Base-by-base conservation (phyloP, 2,797 vertebrate species). In the Pogoniulus pusillus region DNA sequence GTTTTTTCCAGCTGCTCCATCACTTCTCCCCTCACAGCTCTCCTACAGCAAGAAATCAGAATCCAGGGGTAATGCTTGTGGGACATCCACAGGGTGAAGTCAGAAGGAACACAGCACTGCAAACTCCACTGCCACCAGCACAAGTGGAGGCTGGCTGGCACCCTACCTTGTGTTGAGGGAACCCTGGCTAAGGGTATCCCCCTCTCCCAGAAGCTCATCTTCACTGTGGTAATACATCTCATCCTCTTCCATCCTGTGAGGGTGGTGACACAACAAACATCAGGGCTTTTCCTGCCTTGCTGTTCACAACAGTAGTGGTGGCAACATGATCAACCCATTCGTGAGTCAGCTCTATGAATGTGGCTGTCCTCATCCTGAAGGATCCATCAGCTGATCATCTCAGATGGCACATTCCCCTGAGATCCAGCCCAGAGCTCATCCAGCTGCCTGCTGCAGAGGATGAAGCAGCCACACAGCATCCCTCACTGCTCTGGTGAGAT, bases 111-210 rank as follows among this genome's bases (percentile, higher is more conserved):
- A 79, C 68, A 63, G 72, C 92, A 94, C 87, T 8, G 82, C 92
- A 93, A 57, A 82, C 68, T 16, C 32, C 82, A 16, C 30, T 6
- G 68, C 53, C 69, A 59, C 27, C 91, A 85, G 85, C 91, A 87
- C 13, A 7, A 30, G 49, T 30, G 57, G 51, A 63, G 39, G 69
- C 80, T 47, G 5, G 16, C 24, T 1, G 26, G 45, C 51, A 24
- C 24, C 63, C 43, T 93, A 91, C 94, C 92, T 91, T 9, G 77
- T 85, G 35, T 47, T 85, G 54, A 96, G 82, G 29, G 89, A 97
- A 32, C 88, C 94, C 94, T 96, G 96, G 94, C 92, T 93, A 66
- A 89, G 91, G 90, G 91, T 74, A 24, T 96, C 92, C 16, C 87
- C 94, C 66, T 97, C 85, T 43, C 82, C 85, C 93, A 84, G 43